Evolutionary conservation across 2,797 vertebrate species (phyloP), one percentile per base, ranked within the genome.

Genomic region (Pogoniulus pusillus): DNA sequence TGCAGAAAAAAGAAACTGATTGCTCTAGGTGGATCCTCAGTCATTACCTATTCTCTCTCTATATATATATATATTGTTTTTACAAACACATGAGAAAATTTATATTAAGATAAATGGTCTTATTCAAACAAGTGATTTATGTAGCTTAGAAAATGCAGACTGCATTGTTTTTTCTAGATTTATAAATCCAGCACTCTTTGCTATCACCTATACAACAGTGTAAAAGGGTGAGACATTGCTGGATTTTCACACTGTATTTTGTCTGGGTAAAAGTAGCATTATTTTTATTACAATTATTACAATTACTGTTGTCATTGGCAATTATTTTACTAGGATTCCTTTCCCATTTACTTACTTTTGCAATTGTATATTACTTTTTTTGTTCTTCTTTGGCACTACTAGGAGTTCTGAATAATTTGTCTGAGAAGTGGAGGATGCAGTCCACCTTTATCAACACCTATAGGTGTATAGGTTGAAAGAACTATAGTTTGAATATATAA

Each of bases 281-380:
- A 5, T 29, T 49, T 2, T 20, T 53, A 7, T 19, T 51, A 5
- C 43, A 51, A 16, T 51, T 51, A 27, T 51, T 23, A 51, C 49
- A 51, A 12, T 32, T 53, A 4, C 10, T 20, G 8, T 30, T 41
- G 10, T 39, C 62, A 23, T 34, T 41, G 58, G 35, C 26, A 57
- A 3, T 26, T 66, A 35, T 39, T 37, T 57, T 34, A 54, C 8
- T 29, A 54, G 5, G 11, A 32, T 47, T 68, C 1, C 4, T 66
- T 71, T 74, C 9, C 7, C 47, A 70, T 82, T 66, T 26, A 12
- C 35, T 82, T 73, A 23, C 15, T 39, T 39, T 39, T 13, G 39
- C 39, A 7, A 7, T 9, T 5, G 2, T 14, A 9, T 62, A 16
- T 0, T 4, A 19, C 4, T 22, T 17, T 70, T 45, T 78, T 41